Conservation (phyloP, 2,113 vertebrate species). For the Otis tarda region DNA sequence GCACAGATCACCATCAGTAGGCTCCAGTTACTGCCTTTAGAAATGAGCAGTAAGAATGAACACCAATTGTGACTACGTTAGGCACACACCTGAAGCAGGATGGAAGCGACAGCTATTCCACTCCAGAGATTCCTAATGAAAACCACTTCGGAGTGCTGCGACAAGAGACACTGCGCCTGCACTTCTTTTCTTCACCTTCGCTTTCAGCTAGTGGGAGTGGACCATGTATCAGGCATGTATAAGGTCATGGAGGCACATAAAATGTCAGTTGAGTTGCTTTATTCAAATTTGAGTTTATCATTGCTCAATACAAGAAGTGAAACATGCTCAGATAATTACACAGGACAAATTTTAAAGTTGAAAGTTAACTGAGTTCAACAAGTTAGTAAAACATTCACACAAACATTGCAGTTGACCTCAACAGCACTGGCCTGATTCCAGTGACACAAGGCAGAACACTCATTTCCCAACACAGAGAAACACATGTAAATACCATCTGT, state of each 20-base stretch:
- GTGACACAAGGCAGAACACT: background rate
- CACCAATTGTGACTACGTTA: fast-evolving
- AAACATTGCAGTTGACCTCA: background rate
- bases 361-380: background rate
- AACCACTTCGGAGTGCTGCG: fast-evolving
- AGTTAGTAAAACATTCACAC: constrained; percentile 57
- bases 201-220: background rate
- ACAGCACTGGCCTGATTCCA: background rate
- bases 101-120: background rate
- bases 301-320: background rate
- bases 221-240: background rate
- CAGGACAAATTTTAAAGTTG: background rate
- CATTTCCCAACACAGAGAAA: background rate
- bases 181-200: background rate
- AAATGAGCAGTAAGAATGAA: background rate
- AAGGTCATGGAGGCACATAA: background rate
- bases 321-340: background rate
- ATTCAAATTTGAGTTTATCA: background rate
- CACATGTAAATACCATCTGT: background rate
- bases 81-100: constrained; percentile 32
- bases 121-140: background rate
- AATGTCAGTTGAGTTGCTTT: background rate
- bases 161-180: background rate
- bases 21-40: background rate
- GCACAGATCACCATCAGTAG: background rate